Evolutionary conservation across 2,888 invertebrate genomes (phyloP), one percentile per base, ranked within the genome.

Genomic region (Pandemis cinnamomeana): DNA sequence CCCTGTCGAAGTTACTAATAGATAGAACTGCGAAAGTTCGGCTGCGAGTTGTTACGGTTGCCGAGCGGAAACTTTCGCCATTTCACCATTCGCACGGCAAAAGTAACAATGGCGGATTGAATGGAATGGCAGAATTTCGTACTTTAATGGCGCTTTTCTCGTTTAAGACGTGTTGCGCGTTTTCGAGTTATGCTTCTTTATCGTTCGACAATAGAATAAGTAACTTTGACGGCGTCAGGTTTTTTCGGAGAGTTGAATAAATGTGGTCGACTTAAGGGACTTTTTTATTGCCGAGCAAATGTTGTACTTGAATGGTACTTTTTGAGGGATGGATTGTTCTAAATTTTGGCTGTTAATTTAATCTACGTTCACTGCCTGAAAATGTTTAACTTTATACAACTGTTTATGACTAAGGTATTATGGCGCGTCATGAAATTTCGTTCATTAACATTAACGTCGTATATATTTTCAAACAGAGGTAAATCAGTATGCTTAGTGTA

Each of bases 101-200:
- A 71, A 67, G 75, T 78, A 74, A 74, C 74, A 74, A 74, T 74
- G 74, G 74, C 36, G 70, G 69, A 78, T 82, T 84, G 81, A 86
- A 84, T 82, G 80, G 80, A 84, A 81, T 72, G 78, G 77, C 76
- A 75, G 76, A 82, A 76, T 79, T 46, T 80, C 61, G 77, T 77
- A 70, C 75, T 67, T 71, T 74, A 74, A 71, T 78, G 78, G 74
- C 78, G 77, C 79, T 75, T 77, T 77, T 77, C 78, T 78, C 77
- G 71, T 76, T 74, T 71, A 53, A 66, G 44, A 71, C 74, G 74
- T 74, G 70, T 71, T 71, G 67, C 61, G 70, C 61, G 66, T 71
- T 53, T 53, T 27, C 58, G 58, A 66, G 73, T 64, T 69, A 73
- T 70, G 69, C 63, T 64, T 63, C 53, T 58, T 73, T 60, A 69